Evolutionary conservation across 2,797 vertebrate species (phyloP).

Genomic region (Taenioides sp.): DNA sequence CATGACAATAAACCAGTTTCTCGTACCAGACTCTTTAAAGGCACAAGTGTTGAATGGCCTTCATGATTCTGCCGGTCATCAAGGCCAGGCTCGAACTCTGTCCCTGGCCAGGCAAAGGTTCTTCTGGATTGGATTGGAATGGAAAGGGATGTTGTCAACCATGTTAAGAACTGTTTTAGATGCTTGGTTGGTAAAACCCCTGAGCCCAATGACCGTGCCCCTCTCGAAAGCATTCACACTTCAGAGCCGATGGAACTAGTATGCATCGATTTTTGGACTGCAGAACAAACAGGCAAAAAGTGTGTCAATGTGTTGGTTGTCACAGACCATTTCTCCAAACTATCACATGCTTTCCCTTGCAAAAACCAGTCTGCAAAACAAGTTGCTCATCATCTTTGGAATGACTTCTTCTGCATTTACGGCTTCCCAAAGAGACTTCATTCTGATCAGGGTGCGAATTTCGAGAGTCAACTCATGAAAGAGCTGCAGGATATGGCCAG

Average conservation of each 20-base stretch:
- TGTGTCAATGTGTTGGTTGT: constrained; percentile 17
- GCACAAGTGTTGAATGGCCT: too few relatives aligned
- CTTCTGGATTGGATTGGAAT: constrained; percentile 26
- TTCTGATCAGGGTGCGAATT: constrained; percentile 14
- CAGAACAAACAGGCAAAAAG: constrained; percentile 16
- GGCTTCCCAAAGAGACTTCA: constrained; percentile 10
- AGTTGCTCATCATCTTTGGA: constrained; percentile 13
- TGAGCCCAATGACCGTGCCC: constrained; percentile 5
- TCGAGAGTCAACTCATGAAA: constrained; percentile 23
- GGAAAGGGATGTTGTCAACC: constrained; percentile 14
- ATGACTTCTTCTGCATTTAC: constrained; percentile 24
- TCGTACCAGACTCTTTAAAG: too few relatives aligned
- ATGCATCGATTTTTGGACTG: constrained; percentile 23
- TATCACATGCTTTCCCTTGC: too few relatives aligned
- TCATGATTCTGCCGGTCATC: constrained; percentile 21
- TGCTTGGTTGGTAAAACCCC: constrained; percentile 25
- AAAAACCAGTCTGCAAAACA: constrained; percentile 22
- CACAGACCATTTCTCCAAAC: constrained; percentile 23
- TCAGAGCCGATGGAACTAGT: constrained; percentile 23
- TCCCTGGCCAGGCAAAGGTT: constrained; percentile 26
- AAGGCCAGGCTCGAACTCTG: not conserved
- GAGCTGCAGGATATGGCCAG: constrained; percentile 26
- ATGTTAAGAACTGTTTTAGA: constrained; percentile 16
- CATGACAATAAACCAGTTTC: too few relatives aligned
- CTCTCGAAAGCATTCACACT: constrained; percentile 11